Conservation (phyloP, 35 echinoderm and acorn worm genomes). For the Heliocidaris tuberculata region DNA sequence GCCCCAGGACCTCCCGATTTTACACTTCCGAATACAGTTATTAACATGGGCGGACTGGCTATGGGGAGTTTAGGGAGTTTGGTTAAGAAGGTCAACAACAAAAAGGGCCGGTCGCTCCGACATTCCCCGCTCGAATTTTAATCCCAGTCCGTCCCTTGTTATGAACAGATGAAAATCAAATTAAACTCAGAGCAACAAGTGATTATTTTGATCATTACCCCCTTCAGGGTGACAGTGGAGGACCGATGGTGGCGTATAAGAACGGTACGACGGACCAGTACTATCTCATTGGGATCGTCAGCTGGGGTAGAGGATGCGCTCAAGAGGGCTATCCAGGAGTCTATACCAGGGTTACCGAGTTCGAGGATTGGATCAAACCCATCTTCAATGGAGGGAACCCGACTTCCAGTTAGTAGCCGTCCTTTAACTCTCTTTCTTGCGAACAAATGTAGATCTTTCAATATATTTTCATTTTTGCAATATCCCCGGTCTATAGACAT, state of each 20-base stretch:
- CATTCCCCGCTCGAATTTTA: too few relatives aligned
- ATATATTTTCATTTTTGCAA: too few relatives aligned
- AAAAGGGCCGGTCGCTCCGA: too few relatives aligned
- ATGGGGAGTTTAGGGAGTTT: too few relatives aligned
- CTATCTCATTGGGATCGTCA: conserved; percentile 59
- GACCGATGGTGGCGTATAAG: conserved; percentile 49
- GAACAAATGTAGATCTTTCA: neutral
- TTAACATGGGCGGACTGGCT: too few relatives aligned
- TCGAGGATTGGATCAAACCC: conserved; percentile 59
- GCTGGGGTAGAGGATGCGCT: conserved; percentile 66
- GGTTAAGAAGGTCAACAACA: too few relatives aligned
- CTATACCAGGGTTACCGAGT: conserved; percentile 54
- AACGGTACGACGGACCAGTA: conserved; percentile 14
- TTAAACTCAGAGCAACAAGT: neutral
- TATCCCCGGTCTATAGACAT: too few relatives aligned
- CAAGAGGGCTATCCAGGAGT: conserved; percentile 50
- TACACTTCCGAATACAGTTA: too few relatives aligned
- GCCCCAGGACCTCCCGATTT: too few relatives aligned
- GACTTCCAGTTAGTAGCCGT: neutral
- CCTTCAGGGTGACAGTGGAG: conserved; percentile 59
- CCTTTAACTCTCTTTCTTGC: neutral
- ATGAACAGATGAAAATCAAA: too few relatives aligned
- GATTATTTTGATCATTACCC: neutral
- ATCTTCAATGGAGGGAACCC: conserved; percentile 37
- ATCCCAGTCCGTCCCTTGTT: too few relatives aligned